phyloP scores from a whole-genome alignment of 2,113 vertebrate genomes.

The Osmerus eperlanus region DNA sequence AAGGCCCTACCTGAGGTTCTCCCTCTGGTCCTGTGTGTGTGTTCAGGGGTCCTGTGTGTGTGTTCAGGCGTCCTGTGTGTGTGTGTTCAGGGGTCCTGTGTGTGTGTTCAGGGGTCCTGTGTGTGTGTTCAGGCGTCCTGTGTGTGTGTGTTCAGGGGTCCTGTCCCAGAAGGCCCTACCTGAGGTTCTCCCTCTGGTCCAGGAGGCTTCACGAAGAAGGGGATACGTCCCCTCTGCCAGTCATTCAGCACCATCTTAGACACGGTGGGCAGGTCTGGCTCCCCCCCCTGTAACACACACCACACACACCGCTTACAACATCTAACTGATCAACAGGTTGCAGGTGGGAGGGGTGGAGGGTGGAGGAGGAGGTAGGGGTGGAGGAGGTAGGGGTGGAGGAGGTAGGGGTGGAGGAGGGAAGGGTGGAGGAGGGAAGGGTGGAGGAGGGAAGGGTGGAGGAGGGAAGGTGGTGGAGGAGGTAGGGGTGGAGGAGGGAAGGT shows the following conservation, averaged over 20 bases:
- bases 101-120: too few relatives aligned
- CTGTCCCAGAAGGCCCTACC: constrained; percentile 62
- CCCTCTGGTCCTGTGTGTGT: too few relatives aligned
- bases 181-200: constrained; percentile 71
- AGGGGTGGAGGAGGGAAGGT: too few relatives aligned
- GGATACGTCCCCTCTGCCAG: constrained; percentile 96
- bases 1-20: too few relatives aligned
- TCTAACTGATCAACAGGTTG: neutral
- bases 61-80: too few relatives aligned
- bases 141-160: neutral
- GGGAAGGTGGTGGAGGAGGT: too few relatives aligned
- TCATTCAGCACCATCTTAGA: constrained; percentile 99
- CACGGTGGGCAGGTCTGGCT: constrained; percentile 88
- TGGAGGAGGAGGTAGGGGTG: neutral
- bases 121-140: too few relatives aligned
- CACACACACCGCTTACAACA: neutral
- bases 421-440: too few relatives aligned
- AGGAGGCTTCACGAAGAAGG: constrained; percentile 94
- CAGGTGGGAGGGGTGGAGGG: neutral
- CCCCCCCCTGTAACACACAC: constrained; percentile 79
- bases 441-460: too few relatives aligned
- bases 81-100: too few relatives aligned
- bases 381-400: neutral
- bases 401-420: too few relatives aligned
- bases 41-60: too few relatives aligned